A percentile compares a stretch with the other conserved stretches of the same genome.
These are phyloP conservation scores for Scolopax mira DNA, from an alignment of 2,113 vertebrate genomes.

Conservation along the genomic window DNA sequence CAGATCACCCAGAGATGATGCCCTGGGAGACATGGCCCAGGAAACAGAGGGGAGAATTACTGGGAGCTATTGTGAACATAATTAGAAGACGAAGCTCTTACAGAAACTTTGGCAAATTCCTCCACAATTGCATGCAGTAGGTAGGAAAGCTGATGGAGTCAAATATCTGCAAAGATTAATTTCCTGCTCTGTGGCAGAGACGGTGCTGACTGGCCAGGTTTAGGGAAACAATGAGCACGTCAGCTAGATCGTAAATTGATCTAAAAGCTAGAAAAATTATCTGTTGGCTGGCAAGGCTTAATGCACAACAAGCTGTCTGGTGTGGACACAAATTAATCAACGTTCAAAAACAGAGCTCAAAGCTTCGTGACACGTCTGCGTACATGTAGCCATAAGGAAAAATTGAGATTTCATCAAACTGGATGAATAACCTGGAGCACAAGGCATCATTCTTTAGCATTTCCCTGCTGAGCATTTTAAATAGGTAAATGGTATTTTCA, in stretches of 20 bases:
- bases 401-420: not conserved
- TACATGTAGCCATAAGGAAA: not conserved
- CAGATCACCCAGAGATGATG: not conserved
- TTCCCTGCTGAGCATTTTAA: not conserved
- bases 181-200: constrained; percentile 35
- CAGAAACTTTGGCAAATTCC: not conserved
- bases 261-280: constrained; percentile 44
- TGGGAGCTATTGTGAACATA: not conserved
- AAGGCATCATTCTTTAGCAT: not conserved
- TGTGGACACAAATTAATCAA: constrained; percentile 5
- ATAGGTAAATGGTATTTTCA: constrained; percentile 35
- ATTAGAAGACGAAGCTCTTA: not conserved
- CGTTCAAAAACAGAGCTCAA: not conserved
- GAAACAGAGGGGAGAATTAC: not conserved
- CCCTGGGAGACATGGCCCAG: not conserved
- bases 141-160: constrained; percentile 3
- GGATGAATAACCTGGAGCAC: constrained; percentile 9
- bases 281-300: not conserved
- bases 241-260: constrained; percentile 20
- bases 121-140: constrained; percentile 8
- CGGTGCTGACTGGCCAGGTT: constrained; percentile 2
- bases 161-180: constrained; percentile 25
- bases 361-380: not conserved
- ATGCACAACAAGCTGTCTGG: not conserved
- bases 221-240: not conserved